Conservation (phyloP, 2,113 vertebrate genomes). For the Phaethon lepturus region DNA sequence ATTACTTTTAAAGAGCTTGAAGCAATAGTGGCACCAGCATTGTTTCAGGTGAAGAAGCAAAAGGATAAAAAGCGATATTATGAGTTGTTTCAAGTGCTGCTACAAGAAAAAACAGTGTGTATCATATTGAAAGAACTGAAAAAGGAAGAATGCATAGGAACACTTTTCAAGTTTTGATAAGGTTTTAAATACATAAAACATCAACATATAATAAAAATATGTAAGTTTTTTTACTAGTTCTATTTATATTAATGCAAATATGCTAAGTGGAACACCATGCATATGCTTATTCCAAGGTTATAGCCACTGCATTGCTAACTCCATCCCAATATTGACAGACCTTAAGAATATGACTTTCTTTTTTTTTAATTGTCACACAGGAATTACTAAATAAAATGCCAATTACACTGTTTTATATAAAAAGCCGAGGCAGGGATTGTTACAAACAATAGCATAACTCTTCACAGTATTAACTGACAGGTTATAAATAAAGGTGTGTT, state of each 20-base stretch:
- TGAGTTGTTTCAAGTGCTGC: background rate
- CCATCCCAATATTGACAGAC: background rate
- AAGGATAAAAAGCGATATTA: background rate
- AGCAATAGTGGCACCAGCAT: background rate
- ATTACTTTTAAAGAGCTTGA: slow-evolving; percentile 14
- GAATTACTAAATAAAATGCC: background rate
- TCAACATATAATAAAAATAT: background rate
- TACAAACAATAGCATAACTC: background rate
- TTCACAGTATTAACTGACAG: background rate
- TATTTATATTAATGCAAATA: background rate
- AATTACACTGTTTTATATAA: background rate
- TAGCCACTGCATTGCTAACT: background rate
- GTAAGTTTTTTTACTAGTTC: background rate
- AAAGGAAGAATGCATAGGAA: background rate
- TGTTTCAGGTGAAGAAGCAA: slow-evolving; percentile 13
- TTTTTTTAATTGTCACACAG: background rate
- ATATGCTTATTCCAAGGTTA: background rate
- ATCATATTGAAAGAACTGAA: background rate
- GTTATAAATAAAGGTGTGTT: background rate
- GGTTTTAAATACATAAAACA: background rate
- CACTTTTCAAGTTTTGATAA: background rate
- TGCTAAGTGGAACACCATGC: background rate
- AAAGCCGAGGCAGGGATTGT: background rate
- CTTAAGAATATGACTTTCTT: background rate
- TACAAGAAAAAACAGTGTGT: background rate